These are phyloP conservation scores for Cervus canadensis DNA, from an alignment of 2,113 vertebrate genomes.

Conservation along the genomic window DNA sequence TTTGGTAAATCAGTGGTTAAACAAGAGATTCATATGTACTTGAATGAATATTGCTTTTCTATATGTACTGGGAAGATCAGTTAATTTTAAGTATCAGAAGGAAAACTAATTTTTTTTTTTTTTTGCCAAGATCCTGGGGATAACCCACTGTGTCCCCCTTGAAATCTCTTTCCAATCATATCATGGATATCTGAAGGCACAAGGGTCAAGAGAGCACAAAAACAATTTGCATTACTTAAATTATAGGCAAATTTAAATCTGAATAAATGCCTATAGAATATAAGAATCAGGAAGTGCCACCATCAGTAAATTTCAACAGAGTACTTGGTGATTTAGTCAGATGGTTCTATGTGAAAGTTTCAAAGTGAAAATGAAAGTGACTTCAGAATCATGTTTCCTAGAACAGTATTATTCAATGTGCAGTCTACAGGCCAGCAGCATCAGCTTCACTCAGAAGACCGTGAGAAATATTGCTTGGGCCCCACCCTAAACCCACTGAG, in stretches of 20 bases:
- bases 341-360: background rate
- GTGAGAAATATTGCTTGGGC: background rate
- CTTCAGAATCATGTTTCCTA: background rate
- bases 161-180: background rate
- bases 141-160: background rate
- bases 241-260: background rate
- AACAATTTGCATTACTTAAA: background rate
- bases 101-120: background rate
- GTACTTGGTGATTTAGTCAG: background rate
- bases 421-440: background rate
- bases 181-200: background rate
- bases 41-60: background rate
- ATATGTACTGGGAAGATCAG: background rate
- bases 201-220: background rate
- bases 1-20: background rate
- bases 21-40: background rate
- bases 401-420: background rate
- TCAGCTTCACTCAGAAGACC: background rate
- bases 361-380: background rate
- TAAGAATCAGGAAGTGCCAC: background rate
- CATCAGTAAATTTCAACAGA: background rate
- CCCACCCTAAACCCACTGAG: background rate
- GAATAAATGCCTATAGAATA: background rate
- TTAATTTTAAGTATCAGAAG: background rate
- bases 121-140: background rate